Evolutionary conservation across 2,113 vertebrate species (phyloP), one percentile per base, ranked within the genome.

Genomic region (Limnothrissa miodon): DNA sequence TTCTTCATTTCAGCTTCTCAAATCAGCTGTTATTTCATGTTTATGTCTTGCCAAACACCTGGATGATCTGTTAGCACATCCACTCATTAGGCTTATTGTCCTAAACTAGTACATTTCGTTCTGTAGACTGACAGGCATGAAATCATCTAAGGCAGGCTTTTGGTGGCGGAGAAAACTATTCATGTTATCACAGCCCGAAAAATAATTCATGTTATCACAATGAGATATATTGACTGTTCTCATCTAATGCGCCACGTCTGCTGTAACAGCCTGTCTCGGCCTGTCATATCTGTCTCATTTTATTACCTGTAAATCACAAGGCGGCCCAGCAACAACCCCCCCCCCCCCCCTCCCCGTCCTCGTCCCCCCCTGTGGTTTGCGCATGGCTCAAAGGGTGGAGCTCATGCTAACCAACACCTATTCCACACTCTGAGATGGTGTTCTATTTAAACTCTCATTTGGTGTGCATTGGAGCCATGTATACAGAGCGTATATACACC

Each of bases 221-320:
- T 92, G 93, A 92, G 90, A 94, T 91, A 92, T 93, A 93, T 93
- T 91, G 91, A 91, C 92, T 93, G 91, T 92, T 93, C 90, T 92
- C 93, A 92, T 93, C 93, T 93, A 93, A 94, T 93, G 91, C 92
- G 92, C 90, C 92, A 88, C 88, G 92, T 92, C 91, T 93, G 90
- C 90, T 92, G 92, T 92, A 93, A 89, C 92, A 89, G 90, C 89
- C 88, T 87, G 90, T 94, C 92, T 92, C 90, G 91, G 88, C 92
- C 93, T 93, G 94, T 93, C 94, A 94, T 93, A 92, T 93, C 92
- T 94, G 93, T 94, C 93, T 95, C 92, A 92, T 93, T 94, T 95
- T 95, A 95, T 94, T 93, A 95, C 91, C 93, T 93, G 93, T 94
- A 93, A 92, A 93, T 93, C 93, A 92, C 39, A 85, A 89, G 89